Evolutionary conservation across 1,140 invertebrate genomes (phyloP).

Genomic region (Wasmannia auropunctata): DNA sequence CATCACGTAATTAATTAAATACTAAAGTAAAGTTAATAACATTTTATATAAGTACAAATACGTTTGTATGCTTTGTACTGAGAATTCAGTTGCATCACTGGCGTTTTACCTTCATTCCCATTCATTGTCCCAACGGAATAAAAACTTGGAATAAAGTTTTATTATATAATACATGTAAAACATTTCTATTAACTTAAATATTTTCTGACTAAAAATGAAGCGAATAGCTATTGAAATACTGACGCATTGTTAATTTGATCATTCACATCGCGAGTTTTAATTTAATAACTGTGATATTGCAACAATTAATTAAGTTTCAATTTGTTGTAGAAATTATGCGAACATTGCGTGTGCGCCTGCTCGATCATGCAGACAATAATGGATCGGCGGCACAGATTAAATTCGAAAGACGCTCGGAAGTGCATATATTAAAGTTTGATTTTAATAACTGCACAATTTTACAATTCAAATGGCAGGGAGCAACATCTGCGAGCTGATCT

Average conservation of each 20-base stretch:
- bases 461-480: slow-evolving; percentile 78
- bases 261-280: not conserved
- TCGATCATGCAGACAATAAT: slow-evolving; percentile 49
- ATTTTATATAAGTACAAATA: not conserved
- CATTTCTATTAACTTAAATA: not conserved
- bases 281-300: slow-evolving; percentile 6
- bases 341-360: not conserved
- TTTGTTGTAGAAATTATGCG: slow-evolving; percentile 23
- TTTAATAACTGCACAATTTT: slow-evolving; percentile 80
- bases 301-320: not conserved
- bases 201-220: not conserved
- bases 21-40: not conserved
- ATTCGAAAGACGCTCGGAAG: slow-evolving; percentile 39
- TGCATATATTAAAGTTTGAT: slow-evolving; percentile 39
- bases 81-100: not conserved
- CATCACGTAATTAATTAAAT: not conserved
- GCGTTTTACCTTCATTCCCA: too few species aligned
- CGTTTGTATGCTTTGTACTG: not conserved
- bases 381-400: slow-evolving; percentile 48
- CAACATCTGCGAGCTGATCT: slow-evolving; percentile 76
- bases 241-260: not conserved
- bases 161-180: slow-evolving; percentile 17
- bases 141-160: not conserved
- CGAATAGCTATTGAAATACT: not conserved
- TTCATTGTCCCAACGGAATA: not conserved